Evolutionary conservation across 2,888 invertebrate species (phyloP), one percentile per base, ranked within the genome.

Genomic region (Mesopsocus fuscifrons): DNA sequence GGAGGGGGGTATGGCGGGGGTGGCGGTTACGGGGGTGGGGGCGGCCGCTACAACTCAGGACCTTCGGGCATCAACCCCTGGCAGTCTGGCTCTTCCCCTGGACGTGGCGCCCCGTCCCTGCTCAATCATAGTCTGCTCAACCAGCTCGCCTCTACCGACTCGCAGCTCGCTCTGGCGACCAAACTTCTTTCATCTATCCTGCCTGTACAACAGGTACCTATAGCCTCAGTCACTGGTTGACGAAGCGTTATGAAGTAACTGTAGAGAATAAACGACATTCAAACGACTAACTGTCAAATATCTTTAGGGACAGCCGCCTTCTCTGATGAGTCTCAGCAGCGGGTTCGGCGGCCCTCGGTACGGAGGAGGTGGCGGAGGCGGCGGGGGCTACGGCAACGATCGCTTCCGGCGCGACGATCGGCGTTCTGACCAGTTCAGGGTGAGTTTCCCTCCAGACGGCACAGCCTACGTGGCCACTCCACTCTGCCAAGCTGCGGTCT

Each of bases 401-500:
- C 20, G 38, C 17, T 38, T 16, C 20, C 17, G 38, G 20, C 17
- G 38, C 13, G 38, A 38, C 20, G 38, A 38, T 20, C 38, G 38
- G 6, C 38, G 38, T 16, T 4, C 6, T 17, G 38, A 38, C 21
- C 17, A 38, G 13, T 38, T 38, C 38, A 15, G 38, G 17, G 38
- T 38, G 20, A 38, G 6, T 20, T 9, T 26, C 6, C 26, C 26
- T 26, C 8, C 26, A 9, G 26, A 6, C 11, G 11, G 26, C 11
- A 6, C 26, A 6, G 11, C 26, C 26, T 11, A 26, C 26, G n/a
- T n/a, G n/a, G n/a, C n/a, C n/a, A n/a, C n/a, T n/a, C n/a, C n/a
- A n/a, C n/a, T n/a, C n/a, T n/a, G n/a, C n/a, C n/a, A n/a, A n/a
- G n/a, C n/a, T n/a, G n/a, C n/a, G n/a, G n/a, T n/a, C n/a, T n/a